Base-by-base conservation (phyloP, 2,888 invertebrate genomes). In the Ectemnius cavifrons region DNA sequence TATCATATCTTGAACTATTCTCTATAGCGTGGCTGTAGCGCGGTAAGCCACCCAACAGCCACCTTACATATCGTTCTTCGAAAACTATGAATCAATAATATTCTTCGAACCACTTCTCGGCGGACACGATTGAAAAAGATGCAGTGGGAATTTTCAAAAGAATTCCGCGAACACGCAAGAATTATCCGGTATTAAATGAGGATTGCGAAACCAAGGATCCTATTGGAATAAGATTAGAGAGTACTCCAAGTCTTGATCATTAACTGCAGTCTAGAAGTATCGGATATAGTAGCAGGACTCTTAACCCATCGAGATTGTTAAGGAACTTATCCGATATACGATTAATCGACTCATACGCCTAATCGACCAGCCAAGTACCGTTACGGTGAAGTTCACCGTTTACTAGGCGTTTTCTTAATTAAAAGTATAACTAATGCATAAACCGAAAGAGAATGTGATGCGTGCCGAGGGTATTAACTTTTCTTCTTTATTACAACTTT, bases 271-370 rank as follows among this genome's bases (percentile, higher is more conserved):
- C 4, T n/a, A 37, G 13, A 16, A n/a, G n/a, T 18, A 45, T 20
- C 18, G 20, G 45, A 16, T 62, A 8, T 11, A 18, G 8, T 23
- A 11, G 45, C 11, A 16, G 20, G 6, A 6, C 46, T 6, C 37
- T 46, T 13, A 62, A 16, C 37, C 28, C 16, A 46, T 20, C 20
- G 20, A 18, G 18, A 62, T 46, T 47, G 45, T 46, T n/a, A 62
- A 62, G 60, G 14, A 28, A 60, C 60, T 60, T 60, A 28, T 45
- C 18, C 61, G 13, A 46, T 20, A 16, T 16, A 45, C 20, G 8
- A 46, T 62, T 62, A 62, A 62, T 46, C 61, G 46, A 45, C 23
- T 62, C 11, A 62, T 6, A 45, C 61, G 46, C 45, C 18, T 16
- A 62, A 62, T 62, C 47, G 61, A 62, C 8, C 61, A 46, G 2